These are phyloP conservation scores for Corythornis cristatus DNA, from an alignment of 2,113 vertebrate species.

Conservation along the genomic window DNA sequence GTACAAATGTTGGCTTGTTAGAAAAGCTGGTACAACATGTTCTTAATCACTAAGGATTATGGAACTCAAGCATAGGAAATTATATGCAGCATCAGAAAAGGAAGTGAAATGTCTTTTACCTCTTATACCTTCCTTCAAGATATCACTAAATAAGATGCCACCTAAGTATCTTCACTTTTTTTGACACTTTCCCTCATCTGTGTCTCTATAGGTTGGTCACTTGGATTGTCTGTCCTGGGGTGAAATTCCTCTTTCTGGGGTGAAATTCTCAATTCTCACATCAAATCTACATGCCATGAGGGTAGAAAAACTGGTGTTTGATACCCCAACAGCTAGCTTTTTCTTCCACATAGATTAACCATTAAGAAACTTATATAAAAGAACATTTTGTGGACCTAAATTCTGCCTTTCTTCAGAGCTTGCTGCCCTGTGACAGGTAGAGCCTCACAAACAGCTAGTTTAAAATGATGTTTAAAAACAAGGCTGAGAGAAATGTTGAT, in stretches of 20 bases:
- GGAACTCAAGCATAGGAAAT: slow-evolving; percentile 12
- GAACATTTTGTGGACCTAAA: neutral
- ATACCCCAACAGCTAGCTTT: neutral
- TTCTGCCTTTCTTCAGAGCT: neutral
- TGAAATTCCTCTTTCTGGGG: neutral
- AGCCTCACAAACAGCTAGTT: neutral
- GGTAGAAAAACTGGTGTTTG: neutral
- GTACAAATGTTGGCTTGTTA: slow-evolving; percentile 18
- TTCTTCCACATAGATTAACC: neutral
- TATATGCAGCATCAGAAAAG: neutral
- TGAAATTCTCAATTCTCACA: neutral
- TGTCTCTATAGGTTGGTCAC: neutral
- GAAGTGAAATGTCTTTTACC: neutral
- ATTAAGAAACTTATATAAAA: neutral
- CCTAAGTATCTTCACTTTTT: neutral
- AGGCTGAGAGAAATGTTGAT: neutral
- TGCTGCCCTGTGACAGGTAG: neutral
- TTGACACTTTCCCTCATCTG: neutral
- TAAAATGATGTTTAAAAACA: neutral
- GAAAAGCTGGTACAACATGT: neutral
- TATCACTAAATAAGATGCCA: neutral
- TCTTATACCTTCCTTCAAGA: neutral
- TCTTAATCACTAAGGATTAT: slow-evolving; percentile 26
- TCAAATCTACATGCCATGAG: neutral
- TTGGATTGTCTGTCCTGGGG: neutral